A percentile compares a stretch with the other conserved stretches of the same genome.
Evolutionary conservation across 2,888 invertebrate genomes (phyloP).

Genomic region (Cataglyphis cursor): DNA sequence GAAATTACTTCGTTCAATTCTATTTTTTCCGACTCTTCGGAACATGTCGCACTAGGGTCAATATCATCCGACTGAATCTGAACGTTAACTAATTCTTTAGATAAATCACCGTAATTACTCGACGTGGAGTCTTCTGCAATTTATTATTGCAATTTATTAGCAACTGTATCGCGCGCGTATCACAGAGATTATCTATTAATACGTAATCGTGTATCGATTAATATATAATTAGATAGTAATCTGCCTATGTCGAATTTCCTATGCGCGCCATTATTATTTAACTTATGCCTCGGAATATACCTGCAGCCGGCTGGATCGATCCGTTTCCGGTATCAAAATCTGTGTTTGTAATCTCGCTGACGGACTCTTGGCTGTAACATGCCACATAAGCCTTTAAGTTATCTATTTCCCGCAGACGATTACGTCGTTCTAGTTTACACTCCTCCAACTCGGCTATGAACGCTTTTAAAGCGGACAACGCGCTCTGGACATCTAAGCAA

Average conservation of each 20-base stretch:
- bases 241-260: not conserved
- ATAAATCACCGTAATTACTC: conserved; percentile 24
- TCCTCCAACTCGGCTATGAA: conserved; percentile 68
- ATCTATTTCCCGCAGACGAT: conserved; percentile 67
- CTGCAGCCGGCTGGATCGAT: conserved; percentile 33
- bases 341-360: conserved; percentile 35
- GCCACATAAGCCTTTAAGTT: conserved; percentile 62
- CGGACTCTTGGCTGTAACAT: conserved; percentile 39
- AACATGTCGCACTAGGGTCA: conserved; percentile 4
- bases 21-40: conserved; percentile 56
- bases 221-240: not conserved
- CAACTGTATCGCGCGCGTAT: not conserved
- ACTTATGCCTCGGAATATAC: not conserved
- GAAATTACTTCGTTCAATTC: conserved; percentile 45
- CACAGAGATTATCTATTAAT: not conserved
- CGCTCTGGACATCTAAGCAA: conserved; percentile 67
- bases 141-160: conserved; percentile 1
- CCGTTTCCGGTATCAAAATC: conserved; percentile 51
- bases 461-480: conserved; percentile 65
- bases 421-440: conserved; percentile 71
- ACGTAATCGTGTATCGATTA: not conserved
- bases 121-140: conserved; percentile 35
- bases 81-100: conserved; percentile 32
- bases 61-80: conserved; percentile 43
- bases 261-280: conserved; percentile 7